phyloP scores from a whole-genome alignment of 1,140 invertebrate species.

The Drosophila jambulina region DNA sequence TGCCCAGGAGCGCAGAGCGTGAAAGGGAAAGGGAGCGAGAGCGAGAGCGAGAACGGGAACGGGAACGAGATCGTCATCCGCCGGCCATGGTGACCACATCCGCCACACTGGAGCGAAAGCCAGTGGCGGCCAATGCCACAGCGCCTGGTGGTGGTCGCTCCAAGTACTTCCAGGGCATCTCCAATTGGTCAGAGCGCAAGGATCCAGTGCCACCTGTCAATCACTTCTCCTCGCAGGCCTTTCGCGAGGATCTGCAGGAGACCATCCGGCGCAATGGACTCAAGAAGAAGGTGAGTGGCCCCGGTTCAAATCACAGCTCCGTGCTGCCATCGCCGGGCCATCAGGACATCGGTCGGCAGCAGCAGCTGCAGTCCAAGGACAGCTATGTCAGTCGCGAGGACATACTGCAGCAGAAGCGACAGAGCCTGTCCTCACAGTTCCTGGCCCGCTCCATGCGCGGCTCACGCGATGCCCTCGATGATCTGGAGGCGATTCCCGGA shows the following conservation, averaged over 20 bases:
- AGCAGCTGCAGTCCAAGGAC: conserved; percentile 36
- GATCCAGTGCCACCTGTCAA: conserved; percentile 66
- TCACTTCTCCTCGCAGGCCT: conserved; percentile 80
- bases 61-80: conserved; percentile 30
- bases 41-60: conserved; percentile 31
- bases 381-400: conserved; percentile 82
- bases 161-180: conserved; percentile 90
- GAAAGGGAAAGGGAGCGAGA: conserved; percentile 43
- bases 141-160: conserved; percentile 39
- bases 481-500: conserved; percentile 68
- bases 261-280: conserved; percentile 78
- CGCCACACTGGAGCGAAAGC: conserved; percentile 57
- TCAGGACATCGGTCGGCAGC: background rate
- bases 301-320: conserved; percentile 18
- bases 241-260: conserved; percentile 82
- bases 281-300: conserved; percentile 51
- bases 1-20: conserved; percentile 59
- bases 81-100: conserved; percentile 26
- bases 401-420: conserved; percentile 80
- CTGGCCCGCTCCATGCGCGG: conserved; percentile 71
- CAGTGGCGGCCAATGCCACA: conserved; percentile 13
- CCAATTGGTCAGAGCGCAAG: conserved; percentile 91
- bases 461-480: conserved; percentile 69
- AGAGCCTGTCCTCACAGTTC: conserved; percentile 79
- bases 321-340: background rate